Evolutionary conservation across 1,140 invertebrate genomes (phyloP).

Genomic region (Drosophila truncata): DNA sequence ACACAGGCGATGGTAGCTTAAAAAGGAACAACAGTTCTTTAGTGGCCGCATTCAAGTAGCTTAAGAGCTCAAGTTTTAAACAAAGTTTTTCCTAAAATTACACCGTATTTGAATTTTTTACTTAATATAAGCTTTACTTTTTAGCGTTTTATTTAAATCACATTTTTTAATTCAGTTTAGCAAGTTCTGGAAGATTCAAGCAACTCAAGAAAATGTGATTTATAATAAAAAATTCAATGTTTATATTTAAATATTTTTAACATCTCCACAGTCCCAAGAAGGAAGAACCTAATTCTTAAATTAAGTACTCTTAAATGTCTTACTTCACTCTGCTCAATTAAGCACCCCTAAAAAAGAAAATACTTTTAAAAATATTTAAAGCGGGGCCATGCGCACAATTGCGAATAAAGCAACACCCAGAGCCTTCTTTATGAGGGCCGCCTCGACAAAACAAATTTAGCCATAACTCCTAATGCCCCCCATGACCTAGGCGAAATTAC

Average conservation of each 20-base stretch:
- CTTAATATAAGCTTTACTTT: too few species aligned
- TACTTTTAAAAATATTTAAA: slow-evolving; percentile 16
- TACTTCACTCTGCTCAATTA: slow-evolving; percentile 20
- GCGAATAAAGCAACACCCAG: slow-evolving; percentile 11
- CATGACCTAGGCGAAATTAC: slow-evolving; percentile 42
- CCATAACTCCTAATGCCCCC: slow-evolving; percentile 45
- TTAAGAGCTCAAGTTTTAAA: neutral
- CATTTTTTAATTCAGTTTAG: too few species aligned
- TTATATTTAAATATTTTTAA: too few species aligned
- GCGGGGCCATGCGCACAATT: neutral
- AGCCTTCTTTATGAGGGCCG: slow-evolving; percentile 21
- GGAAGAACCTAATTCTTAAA: neutral
- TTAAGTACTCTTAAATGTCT: slow-evolving; percentile 6
- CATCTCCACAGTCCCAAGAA: too few species aligned
- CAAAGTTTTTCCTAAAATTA: neutral
- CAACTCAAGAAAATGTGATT: too few species aligned
- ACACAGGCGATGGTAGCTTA: slow-evolving; percentile 15
- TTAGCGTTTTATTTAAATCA: too few species aligned
- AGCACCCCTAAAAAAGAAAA: slow-evolving; percentile 9
- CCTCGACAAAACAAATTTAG: slow-evolving; percentile 40
- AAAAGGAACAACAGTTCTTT: slow-evolving; percentile 26
- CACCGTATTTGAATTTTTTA: too few species aligned
- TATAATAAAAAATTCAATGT: too few species aligned
- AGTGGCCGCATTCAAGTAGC: slow-evolving; percentile 9
- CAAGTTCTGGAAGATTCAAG: too few species aligned